A percentile compares a stretch with the other conserved stretches of the same genome.
phyloP scores from a whole-genome alignment of 2,113 vertebrate species.

The Bathybates hornii region DNA sequence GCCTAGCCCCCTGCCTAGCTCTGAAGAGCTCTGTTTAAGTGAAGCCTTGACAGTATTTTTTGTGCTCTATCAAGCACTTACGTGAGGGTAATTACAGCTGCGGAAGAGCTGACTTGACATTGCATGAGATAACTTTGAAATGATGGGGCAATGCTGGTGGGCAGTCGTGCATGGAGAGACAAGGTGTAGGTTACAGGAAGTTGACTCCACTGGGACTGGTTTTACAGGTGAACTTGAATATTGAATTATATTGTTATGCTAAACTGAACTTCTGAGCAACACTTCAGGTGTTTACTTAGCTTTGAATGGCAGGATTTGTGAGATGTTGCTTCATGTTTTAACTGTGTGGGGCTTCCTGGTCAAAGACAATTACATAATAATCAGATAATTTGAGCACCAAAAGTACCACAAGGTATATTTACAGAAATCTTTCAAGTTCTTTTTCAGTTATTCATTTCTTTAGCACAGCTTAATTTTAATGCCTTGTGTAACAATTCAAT shows the following conservation, averaged over 20 bases:
- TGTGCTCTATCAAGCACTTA: background rate
- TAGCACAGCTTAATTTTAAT: background rate
- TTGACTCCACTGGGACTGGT: background rate
- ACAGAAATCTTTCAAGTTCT: background rate
- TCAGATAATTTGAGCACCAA: background rate
- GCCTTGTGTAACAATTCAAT: background rate
- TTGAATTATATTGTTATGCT: background rate
- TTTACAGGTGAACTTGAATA: background rate
- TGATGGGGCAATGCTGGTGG: background rate
- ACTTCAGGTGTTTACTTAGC: background rate
- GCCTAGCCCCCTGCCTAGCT: background rate
- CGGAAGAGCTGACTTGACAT: slow-evolving; percentile 2
- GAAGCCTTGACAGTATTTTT: slow-evolving; percentile 12
- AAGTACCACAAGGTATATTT: background rate
- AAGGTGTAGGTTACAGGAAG: slow-evolving; percentile 14
- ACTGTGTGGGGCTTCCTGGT: background rate
- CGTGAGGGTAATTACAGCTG: background rate
- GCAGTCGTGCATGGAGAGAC: background rate
- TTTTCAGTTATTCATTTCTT: background rate
- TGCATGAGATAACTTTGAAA: slow-evolving; percentile 3
- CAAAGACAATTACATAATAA: background rate
- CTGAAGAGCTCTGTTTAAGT: slow-evolving; percentile 18
- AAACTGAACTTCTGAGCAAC: background rate
- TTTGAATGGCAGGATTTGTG: background rate
- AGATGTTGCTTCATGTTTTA: background rate